These are phyloP conservation scores for Hybognathus amarus DNA, from an alignment of 2,797 vertebrate species.

Conservation along the genomic window DNA sequence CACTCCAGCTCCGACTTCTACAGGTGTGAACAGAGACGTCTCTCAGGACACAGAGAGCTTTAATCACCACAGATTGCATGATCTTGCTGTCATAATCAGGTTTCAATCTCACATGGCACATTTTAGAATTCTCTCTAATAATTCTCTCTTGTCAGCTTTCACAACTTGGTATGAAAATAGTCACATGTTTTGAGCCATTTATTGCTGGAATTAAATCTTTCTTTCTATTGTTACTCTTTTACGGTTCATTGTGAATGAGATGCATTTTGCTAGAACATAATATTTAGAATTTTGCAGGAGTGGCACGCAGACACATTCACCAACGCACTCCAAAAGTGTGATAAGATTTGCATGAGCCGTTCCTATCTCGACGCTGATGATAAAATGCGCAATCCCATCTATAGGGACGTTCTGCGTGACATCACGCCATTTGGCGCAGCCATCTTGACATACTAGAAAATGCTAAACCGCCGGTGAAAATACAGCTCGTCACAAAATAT, in stretches of 20 bases:
- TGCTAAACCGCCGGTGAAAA: too few relatives aligned
- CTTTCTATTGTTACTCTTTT: not conserved
- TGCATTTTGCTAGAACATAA: not conserved
- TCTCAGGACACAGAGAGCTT: not conserved
- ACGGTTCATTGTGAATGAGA: not conserved
- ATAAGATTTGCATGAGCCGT: too few relatives aligned
- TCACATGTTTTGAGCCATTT: conserved; percentile 18
- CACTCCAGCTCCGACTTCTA: not conserved
- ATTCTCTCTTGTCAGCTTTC: conserved; percentile 16
- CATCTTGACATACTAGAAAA: too few relatives aligned
- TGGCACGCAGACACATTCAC: too few relatives aligned
- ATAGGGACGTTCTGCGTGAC: too few relatives aligned
- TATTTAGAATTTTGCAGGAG: not conserved
- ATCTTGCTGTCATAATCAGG: conserved; percentile 39
- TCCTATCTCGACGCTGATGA: too few relatives aligned
- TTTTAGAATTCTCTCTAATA: conserved; percentile 39
- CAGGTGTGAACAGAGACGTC: conserved; percentile 11
- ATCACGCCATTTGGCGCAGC: too few relatives aligned
- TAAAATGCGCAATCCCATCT: too few relatives aligned
- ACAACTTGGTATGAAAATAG: not conserved
- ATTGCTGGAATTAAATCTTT: conserved; percentile 5
- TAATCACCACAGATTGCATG: not conserved
- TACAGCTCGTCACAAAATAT: too few relatives aligned
- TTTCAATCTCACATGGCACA: conserved; percentile 38
- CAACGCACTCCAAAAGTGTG: too few relatives aligned